Evolutionary conservation across 1,140 invertebrate genomes (phyloP).

Genomic region (Chionoecetes opilio): DNA sequence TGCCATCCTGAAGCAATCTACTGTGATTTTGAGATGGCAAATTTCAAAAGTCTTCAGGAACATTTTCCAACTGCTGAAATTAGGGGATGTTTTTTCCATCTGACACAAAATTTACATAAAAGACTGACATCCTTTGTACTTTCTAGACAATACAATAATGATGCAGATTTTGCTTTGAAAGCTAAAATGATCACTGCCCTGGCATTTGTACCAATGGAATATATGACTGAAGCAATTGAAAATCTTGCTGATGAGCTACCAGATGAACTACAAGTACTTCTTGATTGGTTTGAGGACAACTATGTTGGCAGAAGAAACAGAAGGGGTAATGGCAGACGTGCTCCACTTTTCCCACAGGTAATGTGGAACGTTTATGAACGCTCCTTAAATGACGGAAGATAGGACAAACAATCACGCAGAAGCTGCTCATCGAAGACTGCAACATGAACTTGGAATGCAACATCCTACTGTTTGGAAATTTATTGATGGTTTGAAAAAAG

Average conservation of each 20-base stretch:
- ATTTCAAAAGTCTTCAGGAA: too few species aligned
- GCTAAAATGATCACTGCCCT: neutral
- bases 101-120: too few species aligned
- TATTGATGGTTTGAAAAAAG: neutral
- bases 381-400: neutral
- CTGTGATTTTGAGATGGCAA: too few species aligned
- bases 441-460: neutral
- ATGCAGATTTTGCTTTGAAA: too few species aligned
- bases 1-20: too few species aligned
- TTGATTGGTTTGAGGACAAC: too few species aligned
- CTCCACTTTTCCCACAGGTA: neutral
- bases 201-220: neutral
- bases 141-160: too few species aligned
- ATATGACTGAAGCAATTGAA: neutral
- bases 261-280: neutral
- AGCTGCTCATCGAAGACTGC: neutral
- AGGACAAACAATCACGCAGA: neutral
- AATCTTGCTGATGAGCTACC: neutral
- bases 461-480: neutral
- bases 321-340: slow-evolving; percentile 4
- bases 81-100: too few species aligned
- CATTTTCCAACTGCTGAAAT: too few species aligned
- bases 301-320: too few species aligned
- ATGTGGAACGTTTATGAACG: neutral
- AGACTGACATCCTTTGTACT: too few species aligned